A percentile compares a stretch with the other conserved stretches of the same genome.
Evolutionary conservation across 2,113 vertebrate species (phyloP).

Genomic region (Nesospiza acunhae): DNA sequence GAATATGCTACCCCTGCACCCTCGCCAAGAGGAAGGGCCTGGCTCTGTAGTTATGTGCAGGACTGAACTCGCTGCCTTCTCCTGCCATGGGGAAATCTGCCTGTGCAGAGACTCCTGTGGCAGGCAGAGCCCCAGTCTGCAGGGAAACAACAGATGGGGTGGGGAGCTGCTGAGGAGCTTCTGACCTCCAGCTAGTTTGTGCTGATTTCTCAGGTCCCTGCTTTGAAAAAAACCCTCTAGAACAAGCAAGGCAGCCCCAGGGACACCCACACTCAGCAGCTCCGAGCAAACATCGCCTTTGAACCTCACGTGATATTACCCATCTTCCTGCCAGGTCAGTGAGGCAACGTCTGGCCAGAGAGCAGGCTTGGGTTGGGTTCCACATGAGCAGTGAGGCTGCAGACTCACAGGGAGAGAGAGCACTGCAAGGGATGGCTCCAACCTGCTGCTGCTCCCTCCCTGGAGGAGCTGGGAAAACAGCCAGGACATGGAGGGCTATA

Average conservation of each 20-base stretch:
- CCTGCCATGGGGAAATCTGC: neutral
- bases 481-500: neutral
- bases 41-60: neutral
- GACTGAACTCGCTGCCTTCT: neutral
- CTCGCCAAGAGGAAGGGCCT: neutral
- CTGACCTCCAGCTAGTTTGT: neutral
- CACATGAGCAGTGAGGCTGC: neutral
- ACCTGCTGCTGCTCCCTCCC: neutral
- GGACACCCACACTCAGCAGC: neutral
- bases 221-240: neutral
- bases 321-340: neutral
- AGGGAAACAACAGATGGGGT: neutral
- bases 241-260: neutral
- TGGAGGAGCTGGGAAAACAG: neutral
- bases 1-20: neutral
- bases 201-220: neutral
- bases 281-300: conserved; percentile 57
- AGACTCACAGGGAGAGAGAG: neutral
- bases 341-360: conserved; percentile 7
- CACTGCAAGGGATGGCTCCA: neutral
- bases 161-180: neutral
- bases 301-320: conserved; percentile 3
- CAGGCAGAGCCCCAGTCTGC: neutral
- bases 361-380: neutral
- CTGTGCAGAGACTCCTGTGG: rapidly evolving